A percentile compares a stretch with the other conserved stretches of the same genome.
Evolutionary conservation across 1,140 invertebrate species (phyloP).

Genomic region (Antheraea pernyi): DNA sequence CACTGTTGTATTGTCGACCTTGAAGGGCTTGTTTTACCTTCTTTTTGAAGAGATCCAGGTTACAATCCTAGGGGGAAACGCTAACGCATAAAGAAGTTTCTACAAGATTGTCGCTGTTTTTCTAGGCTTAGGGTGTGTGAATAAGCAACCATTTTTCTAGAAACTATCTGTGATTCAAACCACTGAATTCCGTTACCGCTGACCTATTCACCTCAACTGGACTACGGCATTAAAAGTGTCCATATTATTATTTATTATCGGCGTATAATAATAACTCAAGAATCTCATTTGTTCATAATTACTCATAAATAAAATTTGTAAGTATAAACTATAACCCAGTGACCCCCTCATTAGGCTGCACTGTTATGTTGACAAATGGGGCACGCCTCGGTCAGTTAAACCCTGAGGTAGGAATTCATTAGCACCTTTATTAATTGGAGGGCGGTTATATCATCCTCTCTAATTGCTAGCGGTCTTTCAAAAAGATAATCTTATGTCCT

Average conservation of each 20-base stretch:
- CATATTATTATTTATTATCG: background rate
- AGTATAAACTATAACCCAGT: constrained; percentile 10
- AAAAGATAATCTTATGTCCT: constrained; percentile 2
- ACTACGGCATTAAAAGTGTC: background rate
- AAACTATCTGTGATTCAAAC: no score
- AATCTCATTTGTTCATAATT: background rate
- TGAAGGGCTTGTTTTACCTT: no score
- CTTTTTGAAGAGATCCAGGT: no score
- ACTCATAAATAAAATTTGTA: background rate
- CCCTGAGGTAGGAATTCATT: constrained; percentile 49
- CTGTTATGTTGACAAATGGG: constrained; percentile 57
- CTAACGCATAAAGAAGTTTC: no score
- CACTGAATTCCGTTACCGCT: background rate
- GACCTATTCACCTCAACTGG: background rate
- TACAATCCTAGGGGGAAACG: no score
- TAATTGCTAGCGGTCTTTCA: constrained; percentile 26
- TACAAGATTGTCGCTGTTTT: no score
- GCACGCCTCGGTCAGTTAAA: constrained; percentile 36
- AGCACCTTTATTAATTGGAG: constrained; percentile 58
- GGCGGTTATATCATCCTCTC: constrained; percentile 32
- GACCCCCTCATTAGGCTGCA: constrained; percentile 43
- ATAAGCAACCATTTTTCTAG: no score
- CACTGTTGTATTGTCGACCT: no score
- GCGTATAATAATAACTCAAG: background rate
- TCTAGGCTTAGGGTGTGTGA: no score